Evolutionary conservation across 1,140 invertebrate genomes (phyloP).

Genomic region (Ctenoplectra terminalis): DNA sequence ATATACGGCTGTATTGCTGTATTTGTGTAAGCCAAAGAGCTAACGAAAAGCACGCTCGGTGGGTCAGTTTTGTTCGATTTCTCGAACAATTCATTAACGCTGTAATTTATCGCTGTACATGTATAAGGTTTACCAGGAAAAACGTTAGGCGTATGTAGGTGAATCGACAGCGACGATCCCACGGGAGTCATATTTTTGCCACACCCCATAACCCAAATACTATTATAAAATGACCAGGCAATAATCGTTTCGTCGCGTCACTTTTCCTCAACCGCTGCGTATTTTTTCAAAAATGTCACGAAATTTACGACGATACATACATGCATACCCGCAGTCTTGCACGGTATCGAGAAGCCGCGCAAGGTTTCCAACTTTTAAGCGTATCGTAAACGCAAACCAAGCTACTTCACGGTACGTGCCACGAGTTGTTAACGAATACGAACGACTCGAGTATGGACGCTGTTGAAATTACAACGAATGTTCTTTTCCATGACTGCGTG

Average conservation of each 20-base stretch:
- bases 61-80: too few relatives aligned
- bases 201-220: constrained; percentile 67
- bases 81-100: constrained; percentile 29
- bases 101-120: constrained; percentile 65
- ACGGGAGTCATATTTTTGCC: constrained; percentile 40
- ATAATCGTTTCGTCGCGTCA: too few relatives aligned
- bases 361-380: too few relatives aligned
- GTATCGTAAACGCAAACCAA: background rate
- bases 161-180: constrained; percentile 43
- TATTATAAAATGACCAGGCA: background rate
- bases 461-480: background rate
- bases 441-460: too few relatives aligned
- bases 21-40: too few relatives aligned
- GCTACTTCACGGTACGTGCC: background rate
- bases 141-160: constrained; percentile 50
- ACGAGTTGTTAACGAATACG: background rate
- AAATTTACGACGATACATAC: too few relatives aligned
- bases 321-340: too few relatives aligned
- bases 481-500: too few relatives aligned
- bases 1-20: too few relatives aligned
- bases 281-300: background rate
- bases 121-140: constrained; percentile 35
- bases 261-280: background rate
- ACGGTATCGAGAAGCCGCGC: too few relatives aligned
- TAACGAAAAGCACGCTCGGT: too few relatives aligned